Evolutionary conservation across 2,888 invertebrate species (phyloP).

Genomic region (Caenorhabditis sp.): DNA sequence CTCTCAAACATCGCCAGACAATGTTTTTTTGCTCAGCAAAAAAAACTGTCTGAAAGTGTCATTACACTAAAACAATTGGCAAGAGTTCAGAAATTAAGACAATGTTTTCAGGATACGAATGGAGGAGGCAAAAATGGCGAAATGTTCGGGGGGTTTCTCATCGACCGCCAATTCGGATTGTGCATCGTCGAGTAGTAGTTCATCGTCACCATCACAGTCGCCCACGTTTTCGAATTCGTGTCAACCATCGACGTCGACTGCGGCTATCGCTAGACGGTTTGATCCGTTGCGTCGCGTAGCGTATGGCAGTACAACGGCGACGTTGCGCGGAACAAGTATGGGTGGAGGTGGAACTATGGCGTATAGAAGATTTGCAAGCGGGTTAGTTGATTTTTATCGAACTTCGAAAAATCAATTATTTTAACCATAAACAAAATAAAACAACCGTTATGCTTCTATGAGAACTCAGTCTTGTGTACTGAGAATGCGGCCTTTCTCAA

Average conservation of each 20-base stretch:
- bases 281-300: not conserved
- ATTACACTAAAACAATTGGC: no score
- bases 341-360: not conserved
- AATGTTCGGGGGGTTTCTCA: slow-evolving; percentile 9
- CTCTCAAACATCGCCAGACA: no score
- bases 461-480: no score
- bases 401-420: not conserved
- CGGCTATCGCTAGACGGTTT: not conserved
- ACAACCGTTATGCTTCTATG: no score
- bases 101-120: slow-evolving; percentile 23
- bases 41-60: no score
- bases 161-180: slow-evolving; percentile 30
- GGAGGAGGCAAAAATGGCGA: slow-evolving; percentile 25
- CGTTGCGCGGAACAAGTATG: no score
- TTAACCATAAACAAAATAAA: no score
- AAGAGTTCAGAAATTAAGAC: not conserved
- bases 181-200: slow-evolving; percentile 10
- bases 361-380: not conserved
- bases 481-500: no score
- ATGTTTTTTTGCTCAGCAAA: no score
- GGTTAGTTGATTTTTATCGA: not conserved
- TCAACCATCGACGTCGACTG: no score
- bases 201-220: not conserved
- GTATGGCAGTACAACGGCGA: not conserved
- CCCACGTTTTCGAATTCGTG: not conserved